Evolutionary conservation across 2,113 vertebrate genomes (phyloP), one percentile per base, ranked within the genome.

Genomic region (Abramis brama): DNA sequence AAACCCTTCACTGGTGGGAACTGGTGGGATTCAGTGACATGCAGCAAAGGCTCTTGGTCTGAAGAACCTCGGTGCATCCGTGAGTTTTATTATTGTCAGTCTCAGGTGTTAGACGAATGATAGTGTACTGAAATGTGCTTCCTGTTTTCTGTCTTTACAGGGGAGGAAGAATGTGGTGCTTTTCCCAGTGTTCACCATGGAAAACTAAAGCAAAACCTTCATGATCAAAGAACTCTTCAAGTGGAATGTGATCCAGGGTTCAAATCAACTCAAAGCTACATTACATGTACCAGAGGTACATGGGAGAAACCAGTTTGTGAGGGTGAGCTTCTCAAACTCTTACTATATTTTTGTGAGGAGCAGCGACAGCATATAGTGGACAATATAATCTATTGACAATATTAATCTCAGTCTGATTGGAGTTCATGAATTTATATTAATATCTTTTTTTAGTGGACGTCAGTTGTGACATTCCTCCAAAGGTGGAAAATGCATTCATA

Each of bases 11-110:
- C 4, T 64, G 78, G 78, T 64, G 78, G 78, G 23, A 13, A 80
- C 10, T 80, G 78, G 36, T 80, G 78, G 78, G 55, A n/a, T 43
- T 60, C 78, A 45, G 59, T 12, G 6, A 80, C 78, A 17, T 80
- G 55, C 30, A n/a, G 2, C 2, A 7, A 17, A 1, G 55, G 33
- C 33, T 23, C 11, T 39, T 43, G 6, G 77, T 60, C 21, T 39
- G 11, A 43, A 1, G 30, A 59, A 15, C 6, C 33, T 15, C 55
- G 0, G 21, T 60, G 77, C 23, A 79, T 79, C 6, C 11, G 77
- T 79, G 78, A 81, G 60, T 81, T 66, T 81, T 2, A 27, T 66
- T 30, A 27, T 21, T 50, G 21, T 45, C 33, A 43, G 57, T 43
- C 7, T 79, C 76, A 15, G 19, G 10, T 13, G 12, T 30, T 27